Evolutionary conservation across 2,888 invertebrate genomes (phyloP), one percentile per base, ranked within the genome.

Genomic region (Thyatira batis): DNA sequence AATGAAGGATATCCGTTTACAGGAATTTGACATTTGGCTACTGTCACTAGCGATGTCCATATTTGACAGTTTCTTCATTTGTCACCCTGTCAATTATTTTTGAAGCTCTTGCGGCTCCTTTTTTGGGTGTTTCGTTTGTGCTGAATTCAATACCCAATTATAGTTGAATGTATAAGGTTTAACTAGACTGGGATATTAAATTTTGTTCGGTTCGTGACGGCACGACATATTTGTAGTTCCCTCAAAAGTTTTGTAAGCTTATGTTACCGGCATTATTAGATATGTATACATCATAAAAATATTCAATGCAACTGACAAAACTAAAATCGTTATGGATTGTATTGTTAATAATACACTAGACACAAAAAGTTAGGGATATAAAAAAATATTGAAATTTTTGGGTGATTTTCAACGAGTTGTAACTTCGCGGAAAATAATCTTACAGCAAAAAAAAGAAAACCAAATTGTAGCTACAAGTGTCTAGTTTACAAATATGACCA

Each of bases 21-120:
- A n/a, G 45, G 0, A 46, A 25, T 23, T 13, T 2, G 23, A 13
- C 13, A 46, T 46, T 46, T 46, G 45, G 13, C 13, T 39, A 28
- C 53, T 52, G 65, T 76, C 69, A 69, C 75, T 74, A 68, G 70
- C 61, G 63, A 64, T 69, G 63, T 60, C 69, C 71, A 63, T 72
- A 65, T 61, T 60, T 20, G 52, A 4, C 8, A 8, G 39, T 17
- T 13, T 39, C 39, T 53, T 43, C 55, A 60, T 63, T 58, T 58
- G 57, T 69, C 63, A 58, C 51, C 56, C 52, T 73, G 70, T 65
- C 75, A 73, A 73, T 75, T 76, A 71, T 33, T 55, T 45, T 11
- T 20, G 51, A 39, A 46, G 48, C 20, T 60, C 39, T 48, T 53
- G 39, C 13, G 33, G 13, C 17, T 39, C 39, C 39, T n/a, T 39